Evolutionary conservation across 1,140 invertebrate species (phyloP).

Genomic region (Brachionus rotundiformis): DNA sequence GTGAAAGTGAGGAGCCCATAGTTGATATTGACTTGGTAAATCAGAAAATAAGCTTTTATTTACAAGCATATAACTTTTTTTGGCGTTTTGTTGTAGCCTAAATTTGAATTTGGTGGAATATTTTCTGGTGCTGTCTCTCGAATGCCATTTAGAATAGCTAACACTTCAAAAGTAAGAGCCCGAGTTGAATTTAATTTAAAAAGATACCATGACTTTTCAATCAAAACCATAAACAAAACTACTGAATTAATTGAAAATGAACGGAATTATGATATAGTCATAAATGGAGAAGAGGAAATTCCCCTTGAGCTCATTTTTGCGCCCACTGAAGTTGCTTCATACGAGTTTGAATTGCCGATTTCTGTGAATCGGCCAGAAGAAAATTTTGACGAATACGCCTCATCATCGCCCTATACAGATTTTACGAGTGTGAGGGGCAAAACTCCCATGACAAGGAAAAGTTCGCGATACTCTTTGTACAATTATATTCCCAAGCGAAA

Average conservation of each 20-base stretch:
- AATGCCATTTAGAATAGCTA: constrained; percentile 58
- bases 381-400: constrained; percentile 16
- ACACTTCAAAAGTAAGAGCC: constrained; percentile 57
- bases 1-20: constrained; percentile 60
- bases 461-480: constrained; percentile 1
- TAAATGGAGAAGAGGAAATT: constrained; percentile 58
- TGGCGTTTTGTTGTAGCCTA: too few relatives aligned
- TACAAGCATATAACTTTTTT: too few relatives aligned
- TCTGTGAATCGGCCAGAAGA: not conserved
- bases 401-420: constrained; percentile 33
- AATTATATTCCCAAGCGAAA: constrained; percentile 37
- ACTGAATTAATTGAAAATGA: constrained; percentile 59
- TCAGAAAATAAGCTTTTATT: too few relatives aligned
- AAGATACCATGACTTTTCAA: constrained; percentile 60
- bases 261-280: constrained; percentile 59
- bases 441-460: constrained; percentile 9
- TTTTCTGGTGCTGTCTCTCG: constrained; percentile 59
- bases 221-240: constrained; percentile 57
- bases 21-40: constrained; percentile 62
- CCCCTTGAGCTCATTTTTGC: constrained; percentile 60
- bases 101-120: constrained; percentile 62
- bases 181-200: constrained; percentile 62
- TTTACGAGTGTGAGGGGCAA: not conserved
- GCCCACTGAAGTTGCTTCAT: constrained; percentile 59
- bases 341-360: constrained; percentile 44